Base-by-base conservation (phyloP, 2,113 vertebrate genomes). In the Bubo blakistoni region DNA sequence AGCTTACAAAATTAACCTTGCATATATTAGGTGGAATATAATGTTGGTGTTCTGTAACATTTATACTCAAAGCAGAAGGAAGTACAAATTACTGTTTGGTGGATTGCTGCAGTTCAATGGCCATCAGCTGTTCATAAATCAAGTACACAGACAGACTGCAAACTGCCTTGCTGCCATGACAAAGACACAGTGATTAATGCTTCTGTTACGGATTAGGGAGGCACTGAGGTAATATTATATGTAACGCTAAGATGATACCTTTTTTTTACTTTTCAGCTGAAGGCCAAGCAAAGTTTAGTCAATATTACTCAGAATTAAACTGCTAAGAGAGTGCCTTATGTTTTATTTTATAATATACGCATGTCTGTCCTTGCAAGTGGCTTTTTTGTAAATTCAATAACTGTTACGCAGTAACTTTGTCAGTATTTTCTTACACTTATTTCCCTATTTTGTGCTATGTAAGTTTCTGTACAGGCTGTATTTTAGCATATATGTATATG, bases 61-160 rank as follows among this genome's bases (percentile, higher is more conserved):
- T 73, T 73, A 40, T n/a, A 49, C 73, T 65, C 54, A 16, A 81
- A 62, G 55, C 61, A 81, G 57, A 83, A 86, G 36, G 52, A 84
- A 81, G 71, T 32, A 69, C 69, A 52, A 69, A 94, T 69, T 24
- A 55, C 47, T 80, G 73, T 79, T 94, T 70, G 86, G 84, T 77
- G 54, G 70, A 86, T 63, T 94, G 62, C 46, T 92, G 91, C 89
- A 94, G 94, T 96, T 96, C 94, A 97, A 13, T 91, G 95, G 87
- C 91, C 78, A 92, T 90, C 94, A 94, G 78, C 81, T 90, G 86
- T 58, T 96, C 91, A 92, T 96, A 97, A 96, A 97, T 97, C 92
- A 94, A 88, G 32, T 18, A 49, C 46, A 42, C 40, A 82, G 65
- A 69, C 73, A 91, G 91, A 85, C 63, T 96, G 94, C 89, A 97